phyloP scores from a whole-genome alignment of 2,888 invertebrate species.

The Platycheirus rosarum region DNA sequence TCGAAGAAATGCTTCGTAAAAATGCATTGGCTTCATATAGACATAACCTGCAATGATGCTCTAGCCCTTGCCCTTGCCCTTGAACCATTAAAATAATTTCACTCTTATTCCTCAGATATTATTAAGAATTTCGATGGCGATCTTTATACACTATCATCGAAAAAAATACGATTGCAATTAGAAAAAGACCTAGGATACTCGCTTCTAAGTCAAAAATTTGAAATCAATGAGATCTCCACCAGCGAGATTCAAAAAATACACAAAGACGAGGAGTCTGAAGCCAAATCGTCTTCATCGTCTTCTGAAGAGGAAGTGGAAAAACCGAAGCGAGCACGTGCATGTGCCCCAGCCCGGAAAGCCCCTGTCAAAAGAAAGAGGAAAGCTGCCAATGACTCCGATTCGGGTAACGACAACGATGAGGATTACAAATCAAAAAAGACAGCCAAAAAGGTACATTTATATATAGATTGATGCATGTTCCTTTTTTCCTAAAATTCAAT shows the following conservation, averaged over 20 bases:
- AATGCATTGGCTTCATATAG: conserved; percentile 1
- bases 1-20: neutral
- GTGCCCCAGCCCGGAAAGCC: conserved; percentile 80
- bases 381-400: conserved; percentile 79
- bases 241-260: conserved; percentile 84
- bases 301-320: conserved; percentile 76
- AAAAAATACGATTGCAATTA: conserved; percentile 93
- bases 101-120: conserved; percentile 85
- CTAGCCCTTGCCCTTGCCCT: conserved; percentile 1
- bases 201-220: conserved; percentile 90
- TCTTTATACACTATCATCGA: conserved; percentile 91
- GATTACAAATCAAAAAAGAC: conserved; percentile 80
- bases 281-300: conserved; percentile 78
- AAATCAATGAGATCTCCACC: conserved; percentile 95
- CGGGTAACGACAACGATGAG: conserved; percentile 80
- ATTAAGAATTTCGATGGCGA: conserved; percentile 95
- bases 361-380: conserved; percentile 80
- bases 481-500: neutral
- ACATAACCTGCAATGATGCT: conserved; percentile 44
- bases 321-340: conserved; percentile 78
- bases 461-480: too few relatives aligned
- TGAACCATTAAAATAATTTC: too few relatives aligned
- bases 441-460: conserved; percentile 75
- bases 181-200: conserved; percentile 91
- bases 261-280: conserved; percentile 82